phyloP scores from a whole-genome alignment of 2,113 vertebrate genomes.

The Haliaeetus leucogaster region DNA sequence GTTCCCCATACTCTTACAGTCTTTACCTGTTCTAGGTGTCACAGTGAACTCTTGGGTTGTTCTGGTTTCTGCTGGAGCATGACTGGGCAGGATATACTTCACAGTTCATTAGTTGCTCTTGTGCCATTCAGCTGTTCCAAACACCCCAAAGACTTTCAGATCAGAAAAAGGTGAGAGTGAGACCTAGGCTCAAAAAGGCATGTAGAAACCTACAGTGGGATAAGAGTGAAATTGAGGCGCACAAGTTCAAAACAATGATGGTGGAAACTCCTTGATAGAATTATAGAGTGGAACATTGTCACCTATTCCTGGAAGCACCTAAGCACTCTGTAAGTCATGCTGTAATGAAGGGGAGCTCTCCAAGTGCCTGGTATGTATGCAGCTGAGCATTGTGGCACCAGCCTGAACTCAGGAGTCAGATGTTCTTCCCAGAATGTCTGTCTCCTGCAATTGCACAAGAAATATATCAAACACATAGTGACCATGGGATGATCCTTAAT shows the following conservation, averaged over 20 bases:
- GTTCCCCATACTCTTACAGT: neutral
- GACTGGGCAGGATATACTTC: neutral
- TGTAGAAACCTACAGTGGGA: neutral
- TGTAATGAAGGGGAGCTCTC: neutral
- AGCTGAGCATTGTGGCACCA: neutral
- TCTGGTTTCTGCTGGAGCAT: neutral
- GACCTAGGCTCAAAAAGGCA: neutral
- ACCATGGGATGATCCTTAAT: neutral
- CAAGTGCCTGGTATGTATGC: accelerated
- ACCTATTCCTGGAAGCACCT: neutral
- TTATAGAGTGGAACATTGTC: neutral
- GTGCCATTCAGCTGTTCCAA: neutral
- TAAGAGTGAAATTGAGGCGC: neutral
- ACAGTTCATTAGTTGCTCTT: neutral
- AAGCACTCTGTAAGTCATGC: accelerated
- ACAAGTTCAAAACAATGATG: neutral
- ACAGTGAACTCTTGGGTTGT: neutral
- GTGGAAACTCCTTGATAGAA: neutral
- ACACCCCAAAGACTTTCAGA: neutral
- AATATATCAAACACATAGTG: neutral
- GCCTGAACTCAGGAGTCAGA: neutral
- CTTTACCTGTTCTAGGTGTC: neutral
- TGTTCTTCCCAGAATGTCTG: neutral
- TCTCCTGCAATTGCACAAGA: neutral
- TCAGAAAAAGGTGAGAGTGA: neutral